phyloP scores from a whole-genome alignment of 2,888 invertebrate genomes.

The Mechanitis mazaeus region DNA sequence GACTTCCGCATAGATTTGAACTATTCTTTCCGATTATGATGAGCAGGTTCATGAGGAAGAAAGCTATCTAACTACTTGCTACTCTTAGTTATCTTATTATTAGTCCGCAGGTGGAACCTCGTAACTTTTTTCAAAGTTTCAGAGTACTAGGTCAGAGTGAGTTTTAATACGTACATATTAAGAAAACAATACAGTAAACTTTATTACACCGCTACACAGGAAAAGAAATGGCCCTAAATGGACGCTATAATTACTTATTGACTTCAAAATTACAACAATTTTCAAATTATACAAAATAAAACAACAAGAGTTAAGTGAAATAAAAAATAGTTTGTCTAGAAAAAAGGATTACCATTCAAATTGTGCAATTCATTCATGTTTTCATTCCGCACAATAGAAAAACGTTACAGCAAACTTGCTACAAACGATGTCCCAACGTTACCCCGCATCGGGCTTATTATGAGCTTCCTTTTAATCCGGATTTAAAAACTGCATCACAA shows the following conservation, averaged over 20 bases:
- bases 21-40: too few species aligned
- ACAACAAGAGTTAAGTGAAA: constrained; percentile 10
- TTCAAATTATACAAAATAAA: constrained; percentile 41
- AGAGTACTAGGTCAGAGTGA: too few species aligned
- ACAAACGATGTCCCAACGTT: constrained; percentile 38
- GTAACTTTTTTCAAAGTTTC: too few species aligned
- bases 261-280: not conserved
- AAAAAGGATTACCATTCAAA: constrained; percentile 21
- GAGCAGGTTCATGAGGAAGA: too few species aligned
- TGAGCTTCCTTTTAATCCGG: constrained; percentile 68
- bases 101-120: too few species aligned
- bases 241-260: not conserved
- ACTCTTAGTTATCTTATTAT: too few species aligned
- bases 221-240: not conserved
- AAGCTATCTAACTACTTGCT: too few species aligned
- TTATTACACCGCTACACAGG: not conserved
- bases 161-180: too few species aligned
- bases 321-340: constrained; percentile 8
- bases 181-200: not conserved
- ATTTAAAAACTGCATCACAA: constrained; percentile 68
- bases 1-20: too few species aligned
- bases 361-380: constrained; percentile 23
- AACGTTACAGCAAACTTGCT: constrained; percentile 29
- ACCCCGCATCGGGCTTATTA: constrained; percentile 50
- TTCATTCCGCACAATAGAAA: constrained; percentile 27